Conservation (phyloP, 2,797 vertebrate species). For the Psittacula derbiana region DNA sequence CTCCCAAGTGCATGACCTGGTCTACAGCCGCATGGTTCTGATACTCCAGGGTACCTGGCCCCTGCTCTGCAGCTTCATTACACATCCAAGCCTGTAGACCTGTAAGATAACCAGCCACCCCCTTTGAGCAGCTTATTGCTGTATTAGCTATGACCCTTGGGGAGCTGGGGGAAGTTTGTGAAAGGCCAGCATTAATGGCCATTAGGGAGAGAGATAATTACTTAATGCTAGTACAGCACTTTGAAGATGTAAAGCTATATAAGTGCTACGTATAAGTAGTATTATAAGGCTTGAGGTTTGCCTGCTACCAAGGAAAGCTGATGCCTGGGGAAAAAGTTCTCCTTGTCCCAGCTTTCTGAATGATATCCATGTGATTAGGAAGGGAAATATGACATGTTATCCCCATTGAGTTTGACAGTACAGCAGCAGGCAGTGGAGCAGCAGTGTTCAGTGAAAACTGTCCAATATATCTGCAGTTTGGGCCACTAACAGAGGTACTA, state of each 20-base stretch:
- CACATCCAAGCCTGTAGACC: neutral
- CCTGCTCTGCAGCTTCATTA: slow-evolving; percentile 20
- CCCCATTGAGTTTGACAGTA: neutral
- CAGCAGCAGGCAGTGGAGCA: neutral
- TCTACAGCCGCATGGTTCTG: neutral
- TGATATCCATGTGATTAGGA: slow-evolving; percentile 52
- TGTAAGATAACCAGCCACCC: slow-evolving; percentile 21
- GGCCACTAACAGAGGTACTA: neutral
- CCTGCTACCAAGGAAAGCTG: slow-evolving; percentile 31
- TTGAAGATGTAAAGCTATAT: slow-evolving; percentile 56
- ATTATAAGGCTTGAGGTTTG: slow-evolving; percentile 37
- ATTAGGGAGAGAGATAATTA: slow-evolving; percentile 65
- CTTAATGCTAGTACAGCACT: slow-evolving; percentile 59
- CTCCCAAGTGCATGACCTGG: neutral
- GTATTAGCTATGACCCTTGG: slow-evolving; percentile 9
- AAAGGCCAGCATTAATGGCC: slow-evolving; percentile 60
- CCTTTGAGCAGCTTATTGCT: slow-evolving; percentile 30
- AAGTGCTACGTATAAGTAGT: neutral
- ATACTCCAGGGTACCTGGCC: neutral
- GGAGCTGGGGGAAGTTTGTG: slow-evolving; percentile 47
- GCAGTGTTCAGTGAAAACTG: neutral
- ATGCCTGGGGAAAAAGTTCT: slow-evolving; percentile 43
- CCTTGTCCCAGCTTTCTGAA: slow-evolving; percentile 51
- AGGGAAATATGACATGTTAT: neutral
- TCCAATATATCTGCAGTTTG: neutral